Percentiles rank a stretch among this genome's conserved stretches.
Evolutionary conservation across 2,888 invertebrate species (phyloP).

Genomic region (Lycia hirtaria): DNA sequence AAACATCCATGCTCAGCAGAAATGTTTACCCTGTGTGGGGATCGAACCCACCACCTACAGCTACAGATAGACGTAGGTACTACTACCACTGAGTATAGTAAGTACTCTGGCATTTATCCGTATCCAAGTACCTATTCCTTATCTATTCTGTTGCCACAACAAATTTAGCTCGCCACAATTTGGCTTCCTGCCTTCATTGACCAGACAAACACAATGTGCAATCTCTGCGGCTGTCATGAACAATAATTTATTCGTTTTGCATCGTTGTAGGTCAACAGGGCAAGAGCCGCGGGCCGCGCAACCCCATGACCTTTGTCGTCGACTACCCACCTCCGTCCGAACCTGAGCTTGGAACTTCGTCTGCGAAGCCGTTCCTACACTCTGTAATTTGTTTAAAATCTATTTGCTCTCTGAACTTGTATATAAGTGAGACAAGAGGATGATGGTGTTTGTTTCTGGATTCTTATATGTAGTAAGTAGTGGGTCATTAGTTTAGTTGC

Average conservation of each 20-base stretch:
- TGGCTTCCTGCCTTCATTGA: slow-evolving; percentile 24
- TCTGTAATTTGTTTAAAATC: slow-evolving; percentile 58
- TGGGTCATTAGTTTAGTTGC: not conserved
- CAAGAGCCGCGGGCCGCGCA: slow-evolving; percentile 48
- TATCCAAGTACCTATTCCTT: not conserved
- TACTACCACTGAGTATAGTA: no score
- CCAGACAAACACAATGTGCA: slow-evolving; percentile 30
- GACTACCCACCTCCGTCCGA: slow-evolving; percentile 53
- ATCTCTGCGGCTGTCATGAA: slow-evolving; percentile 56
- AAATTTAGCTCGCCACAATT: slow-evolving; percentile 34
- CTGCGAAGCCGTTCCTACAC: slow-evolving; percentile 56
- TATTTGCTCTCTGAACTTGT: slow-evolving; percentile 64
- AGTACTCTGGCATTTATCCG: not conserved
- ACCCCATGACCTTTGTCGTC: slow-evolving; percentile 61
- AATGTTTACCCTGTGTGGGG: no score
- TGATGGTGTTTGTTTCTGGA: slow-evolving; percentile 6
- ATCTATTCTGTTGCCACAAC: not conserved
- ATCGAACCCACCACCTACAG: no score
- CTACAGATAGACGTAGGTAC: no score
- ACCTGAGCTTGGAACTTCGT: slow-evolving; percentile 54
- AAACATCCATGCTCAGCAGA: no score
- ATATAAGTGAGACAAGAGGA: slow-evolving; percentile 38
- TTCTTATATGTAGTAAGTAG: not conserved
- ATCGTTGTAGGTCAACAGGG: slow-evolving; percentile 58
- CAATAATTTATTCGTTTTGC: slow-evolving; percentile 57